Conservation (phyloP, 2,113 vertebrate species). For the Synchiropus splendidus region DNA sequence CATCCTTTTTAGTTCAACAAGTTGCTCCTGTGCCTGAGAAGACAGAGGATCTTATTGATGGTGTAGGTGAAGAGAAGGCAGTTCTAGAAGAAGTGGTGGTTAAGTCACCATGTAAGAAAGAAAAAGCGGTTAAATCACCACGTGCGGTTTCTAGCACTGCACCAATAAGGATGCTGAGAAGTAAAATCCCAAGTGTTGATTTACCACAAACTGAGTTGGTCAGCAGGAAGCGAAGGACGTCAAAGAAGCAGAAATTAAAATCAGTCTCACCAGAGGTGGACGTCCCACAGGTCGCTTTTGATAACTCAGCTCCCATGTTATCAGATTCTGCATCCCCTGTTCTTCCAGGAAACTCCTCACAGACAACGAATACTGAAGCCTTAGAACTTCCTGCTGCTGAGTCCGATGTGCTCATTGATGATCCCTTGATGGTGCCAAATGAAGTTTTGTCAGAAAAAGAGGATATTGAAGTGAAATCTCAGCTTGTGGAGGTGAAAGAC, state of each 20-base stretch:
- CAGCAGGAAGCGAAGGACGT: conserved; percentile 37
- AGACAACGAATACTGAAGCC: conserved; percentile 9
- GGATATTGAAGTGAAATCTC: conserved; percentile 30
- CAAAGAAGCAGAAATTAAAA: conserved; percentile 37
- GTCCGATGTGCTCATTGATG: conserved; percentile 7
- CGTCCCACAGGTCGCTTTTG: background rate
- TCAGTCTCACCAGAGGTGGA: conserved; percentile 13
- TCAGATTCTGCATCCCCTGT: conserved; percentile 23
- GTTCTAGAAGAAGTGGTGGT: conserved; percentile 43
- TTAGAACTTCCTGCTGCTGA: conserved; percentile 17
- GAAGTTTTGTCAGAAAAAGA: conserved; percentile 19
- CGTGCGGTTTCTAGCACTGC: conserved; percentile 15
- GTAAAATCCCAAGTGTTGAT: conserved; percentile 36
- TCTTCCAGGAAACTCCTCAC: conserved; percentile 28
- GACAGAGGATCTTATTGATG: conserved; percentile 45
- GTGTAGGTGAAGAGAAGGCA: conserved; percentile 32
- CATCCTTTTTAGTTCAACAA: conserved; percentile 64
- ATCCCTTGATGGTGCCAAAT: conserved; percentile 17
- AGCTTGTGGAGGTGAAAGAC: conserved; percentile 37
- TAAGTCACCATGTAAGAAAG: conserved; percentile 17
- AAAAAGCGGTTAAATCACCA: conserved; percentile 32
- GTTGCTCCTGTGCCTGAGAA: conserved; percentile 44
- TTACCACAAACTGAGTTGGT: conserved; percentile 39
- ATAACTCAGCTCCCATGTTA: conserved; percentile 34
- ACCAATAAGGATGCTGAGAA: conserved; percentile 36